phyloP scores from a whole-genome alignment of 1,140 invertebrate genomes.

The Drosophila auraria region DNA sequence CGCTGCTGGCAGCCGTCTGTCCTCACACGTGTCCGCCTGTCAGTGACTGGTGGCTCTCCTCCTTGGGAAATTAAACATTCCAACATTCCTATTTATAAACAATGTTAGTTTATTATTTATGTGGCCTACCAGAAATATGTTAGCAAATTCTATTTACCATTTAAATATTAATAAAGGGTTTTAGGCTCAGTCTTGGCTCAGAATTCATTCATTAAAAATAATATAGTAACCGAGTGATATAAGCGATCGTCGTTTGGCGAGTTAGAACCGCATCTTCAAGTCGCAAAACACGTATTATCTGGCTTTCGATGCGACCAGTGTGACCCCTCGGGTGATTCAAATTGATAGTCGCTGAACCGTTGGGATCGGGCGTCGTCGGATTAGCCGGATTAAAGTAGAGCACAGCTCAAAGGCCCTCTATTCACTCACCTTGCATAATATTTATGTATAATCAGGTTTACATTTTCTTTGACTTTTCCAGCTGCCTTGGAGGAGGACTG shows the following conservation, averaged over 20 bases:
- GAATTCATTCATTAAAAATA: neutral
- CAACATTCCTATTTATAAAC: neutral
- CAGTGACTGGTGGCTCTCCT: neutral
- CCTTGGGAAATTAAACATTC: neutral
- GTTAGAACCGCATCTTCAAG: conserved; percentile 10
- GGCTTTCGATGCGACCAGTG: conserved; percentile 3
- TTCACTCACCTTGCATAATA: neutral
- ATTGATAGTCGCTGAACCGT: conserved; percentile 47
- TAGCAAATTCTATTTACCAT: too few relatives aligned
- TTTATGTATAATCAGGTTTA: neutral
- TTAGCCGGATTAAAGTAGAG: conserved; percentile 58
- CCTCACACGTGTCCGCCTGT: conserved; percentile 16
- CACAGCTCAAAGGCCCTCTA: neutral
- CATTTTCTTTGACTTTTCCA: conserved; percentile 21
- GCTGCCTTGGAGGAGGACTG: conserved; percentile 91
- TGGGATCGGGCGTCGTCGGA: conserved; percentile 17
- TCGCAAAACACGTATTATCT: conserved; percentile 54
- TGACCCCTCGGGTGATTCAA: conserved; percentile 24
- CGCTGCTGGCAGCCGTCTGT: conserved; percentile 17
- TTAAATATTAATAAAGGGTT: neutral
- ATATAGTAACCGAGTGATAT: neutral
- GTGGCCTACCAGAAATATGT: neutral
- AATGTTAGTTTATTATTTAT: conserved; percentile 7
- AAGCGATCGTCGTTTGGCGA: neutral
- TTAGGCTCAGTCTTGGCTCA: too few relatives aligned